A percentile compares a stretch with the other conserved stretches of the same genome.
These are phyloP conservation scores for Alaudala cheleensis DNA, from an alignment of 2,113 vertebrate species.

Conservation along the genomic window DNA sequence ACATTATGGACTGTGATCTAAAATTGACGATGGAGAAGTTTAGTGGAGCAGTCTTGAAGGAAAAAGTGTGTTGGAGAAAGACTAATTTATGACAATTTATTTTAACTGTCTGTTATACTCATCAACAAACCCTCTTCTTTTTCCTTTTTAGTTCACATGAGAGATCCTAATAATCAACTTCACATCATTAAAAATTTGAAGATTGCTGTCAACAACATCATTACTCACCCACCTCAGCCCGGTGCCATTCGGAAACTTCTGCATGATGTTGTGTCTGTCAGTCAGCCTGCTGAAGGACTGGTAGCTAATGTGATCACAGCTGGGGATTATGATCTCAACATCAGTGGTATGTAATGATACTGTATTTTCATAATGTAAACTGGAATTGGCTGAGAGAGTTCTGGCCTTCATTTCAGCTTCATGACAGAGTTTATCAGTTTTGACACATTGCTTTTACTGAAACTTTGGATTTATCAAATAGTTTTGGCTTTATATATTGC, in stretches of 20 bases:
- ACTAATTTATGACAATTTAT: not conserved
- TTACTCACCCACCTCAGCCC: constrained; percentile 77
- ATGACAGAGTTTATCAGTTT: not conserved
- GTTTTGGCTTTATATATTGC: not conserved
- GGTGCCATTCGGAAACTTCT: constrained; percentile 79
- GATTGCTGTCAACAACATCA: constrained; percentile 88
- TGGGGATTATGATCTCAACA: constrained; percentile 95
- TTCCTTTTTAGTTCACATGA: constrained; percentile 82
- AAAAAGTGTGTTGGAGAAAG: not conserved
- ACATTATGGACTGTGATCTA: not conserved
- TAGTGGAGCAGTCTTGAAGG: not conserved
- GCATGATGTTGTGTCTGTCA: constrained; percentile 87
- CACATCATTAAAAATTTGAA: constrained; percentile 94
- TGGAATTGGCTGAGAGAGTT: not conserved
- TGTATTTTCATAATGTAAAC: not conserved
- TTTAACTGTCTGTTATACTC: not conserved
- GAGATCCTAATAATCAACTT: constrained; percentile 97
- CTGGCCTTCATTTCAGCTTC: not conserved
- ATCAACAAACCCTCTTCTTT: not conserved
- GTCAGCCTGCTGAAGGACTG: constrained; percentile 90
- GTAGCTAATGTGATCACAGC: constrained; percentile 87
- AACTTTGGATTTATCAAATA: not conserved
- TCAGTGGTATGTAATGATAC: constrained; percentile 84
- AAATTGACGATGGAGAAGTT: not conserved
- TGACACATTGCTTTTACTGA: not conserved